These are phyloP conservation scores for Oreohelix idahoensis DNA, from an alignment of 1,140 invertebrate species.

Conservation along the genomic window DNA sequence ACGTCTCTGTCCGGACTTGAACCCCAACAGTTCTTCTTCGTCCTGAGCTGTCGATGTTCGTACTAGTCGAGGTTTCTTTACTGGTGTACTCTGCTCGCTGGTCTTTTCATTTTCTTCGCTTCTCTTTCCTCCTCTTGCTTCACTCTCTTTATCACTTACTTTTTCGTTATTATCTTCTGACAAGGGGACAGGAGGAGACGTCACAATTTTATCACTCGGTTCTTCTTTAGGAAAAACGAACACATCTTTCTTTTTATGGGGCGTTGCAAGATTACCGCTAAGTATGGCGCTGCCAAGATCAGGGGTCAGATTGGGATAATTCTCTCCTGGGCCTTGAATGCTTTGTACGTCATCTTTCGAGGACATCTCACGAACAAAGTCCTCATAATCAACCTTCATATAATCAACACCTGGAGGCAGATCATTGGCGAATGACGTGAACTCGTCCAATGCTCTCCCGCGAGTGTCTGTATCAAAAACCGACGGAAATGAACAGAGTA, in stretches of 20 bases:
- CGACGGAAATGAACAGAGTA: background rate
- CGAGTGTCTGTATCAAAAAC: background rate
- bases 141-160: background rate
- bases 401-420: background rate
- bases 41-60: slow-evolving; percentile 25
- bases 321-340: background rate
- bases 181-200: too few relatives aligned
- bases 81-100: background rate
- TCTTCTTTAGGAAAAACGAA: slow-evolving; percentile 12
- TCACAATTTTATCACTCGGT: background rate
- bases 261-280: slow-evolving; percentile 34
- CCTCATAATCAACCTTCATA: slow-evolving; percentile 10
- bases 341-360: background rate
- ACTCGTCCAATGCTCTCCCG: background rate
- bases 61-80: slow-evolving; percentile 15
- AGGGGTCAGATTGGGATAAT: background rate
- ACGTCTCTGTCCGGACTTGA: background rate
- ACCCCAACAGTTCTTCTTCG: background rate
- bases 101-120: background rate
- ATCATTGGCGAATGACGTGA: background rate
- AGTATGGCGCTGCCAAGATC: slow-evolving; percentile 3
- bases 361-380: slow-evolving; percentile 30
- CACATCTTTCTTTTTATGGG: background rate
- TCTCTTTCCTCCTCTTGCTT: background rate
- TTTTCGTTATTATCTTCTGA: background rate